Conservation (phyloP, 2,888 invertebrate species). For the Caenorhabditis imperialis region DNA sequence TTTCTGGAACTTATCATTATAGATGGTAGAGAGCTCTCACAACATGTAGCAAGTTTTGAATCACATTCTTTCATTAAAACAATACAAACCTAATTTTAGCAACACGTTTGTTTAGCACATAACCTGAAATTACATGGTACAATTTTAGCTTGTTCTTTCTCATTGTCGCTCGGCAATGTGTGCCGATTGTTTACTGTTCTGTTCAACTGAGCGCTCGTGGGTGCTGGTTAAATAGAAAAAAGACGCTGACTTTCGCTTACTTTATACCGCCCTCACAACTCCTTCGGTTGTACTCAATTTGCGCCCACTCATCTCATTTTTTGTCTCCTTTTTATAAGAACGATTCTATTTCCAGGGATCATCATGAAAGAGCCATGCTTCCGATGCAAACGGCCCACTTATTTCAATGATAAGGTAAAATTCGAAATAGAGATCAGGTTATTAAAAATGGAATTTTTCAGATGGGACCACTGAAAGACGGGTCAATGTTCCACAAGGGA, state of each 20-base stretch:
- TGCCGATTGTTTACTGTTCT: constrained; percentile 44
- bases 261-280: constrained; percentile 5
- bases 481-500: constrained; percentile 77
- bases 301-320: constrained; percentile 18
- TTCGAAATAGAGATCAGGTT: too few relatives aligned
- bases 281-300: neutral
- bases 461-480: constrained; percentile 78
- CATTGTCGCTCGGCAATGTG: too few relatives aligned
- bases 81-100: constrained; percentile 6
- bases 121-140: constrained; percentile 10
- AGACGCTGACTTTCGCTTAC: constrained; percentile 22
- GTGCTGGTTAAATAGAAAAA: constrained; percentile 40
- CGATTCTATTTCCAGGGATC: constrained; percentile 5
- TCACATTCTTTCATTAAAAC: too few relatives aligned
- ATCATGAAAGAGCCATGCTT: constrained; percentile 78
- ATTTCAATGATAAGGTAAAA: constrained; percentile 77
- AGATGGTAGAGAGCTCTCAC: too few relatives aligned
- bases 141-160: constrained; percentile 33
- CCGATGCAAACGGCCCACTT: constrained; percentile 78
- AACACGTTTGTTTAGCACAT: constrained; percentile 23
- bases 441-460: constrained; percentile 19
- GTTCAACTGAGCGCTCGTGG: constrained; percentile 10
- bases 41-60: too few relatives aligned
- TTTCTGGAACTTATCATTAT: too few relatives aligned
- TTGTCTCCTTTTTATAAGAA: constrained; percentile 18